Conservation (phyloP, 2,113 vertebrate genomes). For the Poecile atricapillus region DNA sequence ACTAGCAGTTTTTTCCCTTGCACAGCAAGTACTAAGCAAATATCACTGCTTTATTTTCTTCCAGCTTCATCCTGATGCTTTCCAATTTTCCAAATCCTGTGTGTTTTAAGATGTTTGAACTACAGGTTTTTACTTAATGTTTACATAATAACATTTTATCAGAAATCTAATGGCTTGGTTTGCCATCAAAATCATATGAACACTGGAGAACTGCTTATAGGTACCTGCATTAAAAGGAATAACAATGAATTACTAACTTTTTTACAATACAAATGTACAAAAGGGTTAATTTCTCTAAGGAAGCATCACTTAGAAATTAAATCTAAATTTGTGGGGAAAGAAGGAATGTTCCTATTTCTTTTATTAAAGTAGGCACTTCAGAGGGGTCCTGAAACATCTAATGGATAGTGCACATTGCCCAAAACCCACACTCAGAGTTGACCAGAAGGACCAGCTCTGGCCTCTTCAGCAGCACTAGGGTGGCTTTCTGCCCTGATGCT, state of each 20-base stretch:
- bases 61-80: neutral
- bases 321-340: neutral
- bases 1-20: neutral
- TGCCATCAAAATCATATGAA: neutral
- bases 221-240: neutral
- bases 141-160: neutral
- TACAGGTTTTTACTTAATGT: neutral
- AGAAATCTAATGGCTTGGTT: neutral
- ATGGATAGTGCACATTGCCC: accelerated
- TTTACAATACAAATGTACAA: neutral
- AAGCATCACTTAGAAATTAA: neutral
- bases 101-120: neutral
- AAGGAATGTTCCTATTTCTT: neutral
- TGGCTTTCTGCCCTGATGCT: neutral
- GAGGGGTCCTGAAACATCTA: neutral
- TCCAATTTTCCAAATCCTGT: neutral
- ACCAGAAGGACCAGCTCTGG: neutral
- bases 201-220: neutral
- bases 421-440: neutral
- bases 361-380: neutral
- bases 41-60: neutral
- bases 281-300: neutral
- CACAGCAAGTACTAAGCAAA: neutral
- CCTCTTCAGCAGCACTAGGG: neutral
- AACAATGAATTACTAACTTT: neutral